phyloP scores from a whole-genome alignment of 2,113 vertebrate genomes.

The Microcebus griseorufus region DNA sequence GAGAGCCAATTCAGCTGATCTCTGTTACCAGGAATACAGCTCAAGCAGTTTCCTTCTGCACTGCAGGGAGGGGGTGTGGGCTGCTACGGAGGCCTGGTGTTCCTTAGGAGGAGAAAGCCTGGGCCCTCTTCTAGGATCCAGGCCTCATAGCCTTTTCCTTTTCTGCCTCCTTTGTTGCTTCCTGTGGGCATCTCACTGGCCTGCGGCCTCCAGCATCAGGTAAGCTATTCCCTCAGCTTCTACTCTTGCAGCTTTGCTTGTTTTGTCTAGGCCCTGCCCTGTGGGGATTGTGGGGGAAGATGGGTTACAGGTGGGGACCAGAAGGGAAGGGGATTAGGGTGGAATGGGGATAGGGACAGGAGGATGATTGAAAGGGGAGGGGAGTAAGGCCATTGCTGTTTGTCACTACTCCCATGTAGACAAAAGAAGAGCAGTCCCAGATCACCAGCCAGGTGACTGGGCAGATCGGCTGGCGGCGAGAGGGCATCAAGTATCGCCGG shows the following conservation, averaged over 20 bases:
- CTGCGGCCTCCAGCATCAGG: conserved; percentile 75
- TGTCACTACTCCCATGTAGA: conserved; percentile 83
- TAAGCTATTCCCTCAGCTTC: conserved; percentile 50
- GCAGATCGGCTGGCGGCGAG: conserved; percentile 99
- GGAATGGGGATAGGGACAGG: neutral
- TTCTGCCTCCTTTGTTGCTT: conserved; percentile 36
- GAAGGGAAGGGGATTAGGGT: neutral
- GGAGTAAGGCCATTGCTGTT: neutral
- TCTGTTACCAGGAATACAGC: conserved; percentile 11
- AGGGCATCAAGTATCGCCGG: conserved; percentile 99
- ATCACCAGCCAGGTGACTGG: conserved; percentile 99
- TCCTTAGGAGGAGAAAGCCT: neutral
- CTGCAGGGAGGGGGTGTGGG: neutral
- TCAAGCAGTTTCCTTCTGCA: conserved; percentile 47
- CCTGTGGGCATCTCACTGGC: conserved; percentile 41
- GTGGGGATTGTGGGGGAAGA: neutral
- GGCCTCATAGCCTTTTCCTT: conserved; percentile 39
- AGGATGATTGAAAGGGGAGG: neutral
- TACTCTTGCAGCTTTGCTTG: neutral
- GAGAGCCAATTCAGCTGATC: conserved; percentile 51
- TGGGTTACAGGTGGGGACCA: neutral
- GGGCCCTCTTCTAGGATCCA: neutral
- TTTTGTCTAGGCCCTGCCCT: neutral
- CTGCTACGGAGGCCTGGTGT: neutral
- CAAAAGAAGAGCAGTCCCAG: conserved; percentile 99